Evolutionary conservation across 2,797 vertebrate genomes (phyloP).

Genomic region (Chromobotia macracanthus): DNA sequence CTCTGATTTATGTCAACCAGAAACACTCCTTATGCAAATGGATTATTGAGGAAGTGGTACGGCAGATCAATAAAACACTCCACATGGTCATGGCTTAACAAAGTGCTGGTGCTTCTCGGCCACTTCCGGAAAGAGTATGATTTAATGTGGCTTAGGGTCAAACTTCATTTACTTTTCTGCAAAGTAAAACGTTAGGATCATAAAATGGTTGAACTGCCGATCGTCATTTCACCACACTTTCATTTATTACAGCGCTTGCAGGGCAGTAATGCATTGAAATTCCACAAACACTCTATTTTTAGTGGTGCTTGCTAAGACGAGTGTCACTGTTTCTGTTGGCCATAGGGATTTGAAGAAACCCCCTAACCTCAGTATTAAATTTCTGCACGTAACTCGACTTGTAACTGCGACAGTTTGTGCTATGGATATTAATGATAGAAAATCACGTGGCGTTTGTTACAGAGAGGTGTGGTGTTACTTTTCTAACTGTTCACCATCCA

Average conservation of each 20-base stretch:
- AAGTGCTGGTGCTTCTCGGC: constrained; percentile 69
- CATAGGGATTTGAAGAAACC: not conserved
- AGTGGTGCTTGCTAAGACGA: not conserved
- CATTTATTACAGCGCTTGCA: not conserved
- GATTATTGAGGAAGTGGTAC: constrained; percentile 74
- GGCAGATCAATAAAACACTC: constrained; percentile 78
- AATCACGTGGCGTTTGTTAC: no score
- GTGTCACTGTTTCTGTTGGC: not conserved
- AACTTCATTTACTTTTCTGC: constrained; percentile 78
- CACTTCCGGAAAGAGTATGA: constrained; percentile 61
- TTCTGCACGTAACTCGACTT: not conserved
- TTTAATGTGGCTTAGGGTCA: constrained; percentile 69
- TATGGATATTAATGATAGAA: not conserved
- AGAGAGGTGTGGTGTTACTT: no score
- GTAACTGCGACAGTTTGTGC: not conserved
- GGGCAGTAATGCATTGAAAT: constrained; percentile 4
- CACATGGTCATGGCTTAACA: constrained; percentile 76
- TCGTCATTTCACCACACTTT: constrained; percentile 2
- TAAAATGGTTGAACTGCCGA: constrained; percentile 65
- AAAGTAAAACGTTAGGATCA: constrained; percentile 68
- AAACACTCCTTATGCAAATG: constrained; percentile 77
- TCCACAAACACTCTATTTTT: not conserved
- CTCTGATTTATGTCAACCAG: constrained; percentile 58
- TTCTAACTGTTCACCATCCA: no score
- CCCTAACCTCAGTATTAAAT: not conserved